Conservation (phyloP, 2,888 invertebrate genomes). For the Drosophila mimetica region DNA sequence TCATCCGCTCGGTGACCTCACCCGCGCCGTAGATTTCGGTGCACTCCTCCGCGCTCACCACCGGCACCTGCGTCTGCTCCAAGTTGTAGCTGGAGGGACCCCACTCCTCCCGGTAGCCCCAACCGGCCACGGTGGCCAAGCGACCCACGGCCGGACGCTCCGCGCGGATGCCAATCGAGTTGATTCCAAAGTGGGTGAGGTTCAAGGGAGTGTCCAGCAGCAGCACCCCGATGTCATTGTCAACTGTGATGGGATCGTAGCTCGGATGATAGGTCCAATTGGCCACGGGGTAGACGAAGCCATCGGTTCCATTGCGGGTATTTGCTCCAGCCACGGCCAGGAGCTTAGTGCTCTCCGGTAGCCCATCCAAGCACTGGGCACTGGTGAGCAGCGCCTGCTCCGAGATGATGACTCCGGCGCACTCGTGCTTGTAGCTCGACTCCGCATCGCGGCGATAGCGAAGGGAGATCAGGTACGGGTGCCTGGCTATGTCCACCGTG, state of each 20-base stretch:
- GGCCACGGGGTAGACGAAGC: slow-evolving; percentile 65
- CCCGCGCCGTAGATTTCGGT: slow-evolving; percentile 83
- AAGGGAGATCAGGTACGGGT: slow-evolving; percentile 78
- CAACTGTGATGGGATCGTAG: slow-evolving; percentile 82
- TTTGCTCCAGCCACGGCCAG: slow-evolving; percentile 74
- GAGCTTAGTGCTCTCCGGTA: slow-evolving; percentile 54
- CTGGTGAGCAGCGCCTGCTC: slow-evolving; percentile 74
- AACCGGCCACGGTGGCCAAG: slow-evolving; percentile 73
- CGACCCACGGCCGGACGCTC: slow-evolving; percentile 67
- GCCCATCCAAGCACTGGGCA: slow-evolving; percentile 76
- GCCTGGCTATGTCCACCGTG: slow-evolving; percentile 63
- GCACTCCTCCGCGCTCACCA: slow-evolving; percentile 85
- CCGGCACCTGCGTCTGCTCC: slow-evolving; percentile 86
- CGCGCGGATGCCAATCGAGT: slow-evolving; percentile 78
- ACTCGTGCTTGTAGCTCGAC: slow-evolving; percentile 71
- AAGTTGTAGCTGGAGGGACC: slow-evolving; percentile 73
- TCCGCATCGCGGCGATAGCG: slow-evolving; percentile 64
- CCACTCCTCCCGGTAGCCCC: slow-evolving; percentile 80
- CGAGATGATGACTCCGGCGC: slow-evolving; percentile 78
- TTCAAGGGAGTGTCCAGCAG: slow-evolving; percentile 85
- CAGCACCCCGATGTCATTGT: slow-evolving; percentile 84
- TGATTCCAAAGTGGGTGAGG: slow-evolving; percentile 81
- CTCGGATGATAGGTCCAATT: slow-evolving; percentile 71
- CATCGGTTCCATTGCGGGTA: slow-evolving; percentile 73
- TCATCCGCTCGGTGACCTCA: slow-evolving; percentile 85